Evolutionary conservation across 53 echinoderm and acorn worm species (phyloP), one percentile per base, ranked within the genome.

Genomic region (Temnopleurus reevesii): DNA sequence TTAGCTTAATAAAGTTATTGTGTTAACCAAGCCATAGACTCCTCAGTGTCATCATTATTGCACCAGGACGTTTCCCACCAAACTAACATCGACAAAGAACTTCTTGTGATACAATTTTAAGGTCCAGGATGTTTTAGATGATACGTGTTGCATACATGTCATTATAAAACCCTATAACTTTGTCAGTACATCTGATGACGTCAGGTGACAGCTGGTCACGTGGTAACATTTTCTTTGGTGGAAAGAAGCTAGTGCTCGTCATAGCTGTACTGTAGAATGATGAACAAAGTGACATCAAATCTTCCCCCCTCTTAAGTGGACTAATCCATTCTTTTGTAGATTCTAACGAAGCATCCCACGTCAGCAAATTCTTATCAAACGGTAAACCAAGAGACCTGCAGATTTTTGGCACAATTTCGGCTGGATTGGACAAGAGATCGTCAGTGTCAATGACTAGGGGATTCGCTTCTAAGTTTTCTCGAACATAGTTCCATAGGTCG

Each of bases 391-490:
- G 45, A 9, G 77, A 44, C 25, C 47, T 44, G 46, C 77, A 77
- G n/a, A 46, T 45, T 46, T 45, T 47, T 26, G 77, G 47, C 77
- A 77, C 13, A 4, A 46, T 45, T 5, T 26, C 45, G 45, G 77
- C 45, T 4, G 77, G 46, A 12, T 45, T 47, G 33, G 45, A 25
- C 26, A 77, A 47, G 10, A 77, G 36, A 77, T 77, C 77, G 47
- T 77, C 77, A 46, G 33, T 46, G 47, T 77, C 77, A 35, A 77
- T 77, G 77, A 77, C 77, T 44, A 77, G 43, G 18, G 77, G 77
- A 19, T 30, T 33, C 45, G 24, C 18, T 45, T 77, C 77, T 24
- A 46, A 12, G 36, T 77, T 77, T 46, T 77, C 77, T 28, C 46
- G 77, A 12, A 46, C 77, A 5, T 33, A 77, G 17, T 77, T 77